A percentile compares a stretch with the other conserved stretches of the same genome.
Conservation (phyloP, 2,113 vertebrate genomes). For the Scortum barcoo region DNA sequence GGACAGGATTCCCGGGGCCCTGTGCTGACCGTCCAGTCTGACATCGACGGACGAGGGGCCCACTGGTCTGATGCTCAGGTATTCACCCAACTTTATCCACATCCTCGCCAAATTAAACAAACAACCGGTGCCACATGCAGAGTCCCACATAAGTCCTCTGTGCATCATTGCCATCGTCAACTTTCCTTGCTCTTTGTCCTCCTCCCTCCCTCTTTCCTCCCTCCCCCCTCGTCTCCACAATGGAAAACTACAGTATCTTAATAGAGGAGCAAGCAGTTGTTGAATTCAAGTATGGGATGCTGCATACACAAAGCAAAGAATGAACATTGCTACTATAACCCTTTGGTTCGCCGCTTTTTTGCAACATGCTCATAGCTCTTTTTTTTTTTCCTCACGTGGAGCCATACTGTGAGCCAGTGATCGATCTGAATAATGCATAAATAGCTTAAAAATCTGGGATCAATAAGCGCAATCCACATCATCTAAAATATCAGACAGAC, state of each 20-base stretch:
- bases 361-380: constrained; percentile 7
- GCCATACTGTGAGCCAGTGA: constrained; percentile 5
- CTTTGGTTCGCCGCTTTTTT: constrained; percentile 60
- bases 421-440: constrained; percentile 44
- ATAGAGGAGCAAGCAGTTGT: constrained; percentile 60
- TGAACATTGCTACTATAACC: constrained; percentile 16
- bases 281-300: constrained; percentile 72
- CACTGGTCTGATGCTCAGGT: constrained; percentile 76
- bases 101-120: constrained; percentile 79
- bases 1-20: constrained; percentile 84
- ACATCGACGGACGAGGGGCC: constrained; percentile 57
- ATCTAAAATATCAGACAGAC: constrained; percentile 35
- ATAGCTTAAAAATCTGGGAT: constrained; percentile 36
- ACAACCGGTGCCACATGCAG: constrained; percentile 63
- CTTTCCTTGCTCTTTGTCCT: constrained; percentile 9
- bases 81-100: constrained; percentile 67
- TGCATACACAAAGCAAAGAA: constrained; percentile 52
- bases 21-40: constrained; percentile 68
- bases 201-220: no score
- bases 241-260: constrained; percentile 43
- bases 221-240: constrained; percentile 17
- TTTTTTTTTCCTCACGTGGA: constrained; percentile 19
- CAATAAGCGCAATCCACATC: constrained; percentile 20
- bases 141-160: constrained; percentile 44
- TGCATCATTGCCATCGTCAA: constrained; percentile 37